These are phyloP conservation scores for Schizaphis graminum DNA, from an alignment of 2,888 invertebrate species.

Conservation along the genomic window DNA sequence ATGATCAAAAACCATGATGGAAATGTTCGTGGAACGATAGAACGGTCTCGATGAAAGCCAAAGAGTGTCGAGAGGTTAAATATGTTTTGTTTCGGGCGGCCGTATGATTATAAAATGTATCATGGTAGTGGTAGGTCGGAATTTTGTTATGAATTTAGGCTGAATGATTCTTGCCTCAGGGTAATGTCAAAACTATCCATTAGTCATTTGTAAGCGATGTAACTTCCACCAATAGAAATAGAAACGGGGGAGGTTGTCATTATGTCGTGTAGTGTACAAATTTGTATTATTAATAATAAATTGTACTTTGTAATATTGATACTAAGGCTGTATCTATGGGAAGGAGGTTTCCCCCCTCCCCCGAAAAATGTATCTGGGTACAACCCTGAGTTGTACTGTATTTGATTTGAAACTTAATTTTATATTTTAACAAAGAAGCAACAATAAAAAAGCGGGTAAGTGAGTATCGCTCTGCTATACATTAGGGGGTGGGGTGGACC, in stretches of 20 bases:
- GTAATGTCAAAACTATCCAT: not conserved
- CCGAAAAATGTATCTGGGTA: too few species aligned
- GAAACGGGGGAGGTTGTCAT: not conserved
- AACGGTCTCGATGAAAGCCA: constrained; percentile 21
- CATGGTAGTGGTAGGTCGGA: not conserved
- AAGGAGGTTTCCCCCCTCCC: too few species aligned
- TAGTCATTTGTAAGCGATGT: not conserved
- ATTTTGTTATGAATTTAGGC: not conserved
- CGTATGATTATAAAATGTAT: not conserved
- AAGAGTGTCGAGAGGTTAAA: constrained; percentile 21
- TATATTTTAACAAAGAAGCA: too few species aligned
- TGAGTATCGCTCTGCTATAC: too few species aligned
- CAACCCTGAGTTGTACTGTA: too few species aligned
- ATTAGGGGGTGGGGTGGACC: too few species aligned
- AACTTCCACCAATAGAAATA: not conserved
- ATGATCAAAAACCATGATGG: not conserved
- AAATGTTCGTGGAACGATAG: not conserved
- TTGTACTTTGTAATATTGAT: too few species aligned
- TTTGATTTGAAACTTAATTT: too few species aligned
- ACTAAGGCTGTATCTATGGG: too few species aligned
- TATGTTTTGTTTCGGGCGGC: not conserved
- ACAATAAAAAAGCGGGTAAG: too few species aligned
- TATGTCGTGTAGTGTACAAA: too few species aligned
- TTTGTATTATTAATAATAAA: too few species aligned
- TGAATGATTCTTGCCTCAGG: not conserved